Evolutionary conservation across 1,140 invertebrate species (phyloP).

Genomic region (Drosophila ambigua): DNA sequence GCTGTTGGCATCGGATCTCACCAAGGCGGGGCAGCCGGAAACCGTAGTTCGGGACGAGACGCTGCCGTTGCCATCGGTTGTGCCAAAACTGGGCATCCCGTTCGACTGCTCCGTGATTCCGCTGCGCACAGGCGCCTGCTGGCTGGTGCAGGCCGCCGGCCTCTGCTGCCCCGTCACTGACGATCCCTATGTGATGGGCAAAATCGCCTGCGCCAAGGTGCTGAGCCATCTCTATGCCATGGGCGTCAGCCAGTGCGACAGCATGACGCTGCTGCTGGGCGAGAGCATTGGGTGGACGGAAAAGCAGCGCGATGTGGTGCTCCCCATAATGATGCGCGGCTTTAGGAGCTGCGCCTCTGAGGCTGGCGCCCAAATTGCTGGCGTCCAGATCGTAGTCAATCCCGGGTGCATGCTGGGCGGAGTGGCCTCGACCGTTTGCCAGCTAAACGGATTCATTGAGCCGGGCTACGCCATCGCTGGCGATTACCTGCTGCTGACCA

Average conservation of each 20-base stretch:
- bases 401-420: slow-evolving; percentile 99
- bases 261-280: slow-evolving; percentile 99
- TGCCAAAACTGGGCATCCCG: slow-evolving; percentile 92
- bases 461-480: slow-evolving; percentile 98
- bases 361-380: slow-evolving; percentile 96
- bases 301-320: slow-evolving; percentile 97
- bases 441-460: slow-evolving; percentile 97
- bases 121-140: slow-evolving; percentile 95
- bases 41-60: slow-evolving; percentile 91
- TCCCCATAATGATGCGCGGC: slow-evolving; percentile 90
- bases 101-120: slow-evolving; percentile 91
- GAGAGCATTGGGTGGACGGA: slow-evolving; percentile 98
- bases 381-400: slow-evolving; percentile 98
- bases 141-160: slow-evolving; percentile 98
- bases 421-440: slow-evolving; percentile 97
- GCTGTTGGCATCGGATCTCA: slow-evolving; percentile 96
- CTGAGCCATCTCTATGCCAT: slow-evolving; percentile 99
- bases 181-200: slow-evolving; percentile 99
- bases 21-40: slow-evolving; percentile 87
- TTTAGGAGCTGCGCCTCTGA: slow-evolving; percentile 93
- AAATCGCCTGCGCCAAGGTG: slow-evolving; percentile 99
- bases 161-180: slow-evolving; percentile 99
- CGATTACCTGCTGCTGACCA: slow-evolving; percentile 98
- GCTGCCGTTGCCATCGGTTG: slow-evolving; percentile 93
- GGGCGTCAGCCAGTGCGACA: slow-evolving; percentile 99